Percentiles rank a stretch among this genome's conserved stretches.
These are phyloP conservation scores for Columba livia DNA, from an alignment of 2,113 vertebrate genomes.

Conservation along the genomic window DNA sequence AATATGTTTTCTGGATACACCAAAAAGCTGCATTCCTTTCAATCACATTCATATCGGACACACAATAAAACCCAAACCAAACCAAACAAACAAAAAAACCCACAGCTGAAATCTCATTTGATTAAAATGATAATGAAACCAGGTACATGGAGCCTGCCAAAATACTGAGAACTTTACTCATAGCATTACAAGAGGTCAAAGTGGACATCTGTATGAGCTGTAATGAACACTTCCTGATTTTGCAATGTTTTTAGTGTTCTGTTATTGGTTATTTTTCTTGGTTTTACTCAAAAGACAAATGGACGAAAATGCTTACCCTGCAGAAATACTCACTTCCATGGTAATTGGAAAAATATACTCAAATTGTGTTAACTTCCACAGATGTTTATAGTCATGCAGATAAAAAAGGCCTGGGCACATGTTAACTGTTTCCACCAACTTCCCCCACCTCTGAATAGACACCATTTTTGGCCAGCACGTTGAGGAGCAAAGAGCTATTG, in stretches of 20 bases:
- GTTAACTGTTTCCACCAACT: conserved; percentile 37
- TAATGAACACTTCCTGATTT: conserved; percentile 10
- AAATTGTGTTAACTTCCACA: conserved; percentile 28
- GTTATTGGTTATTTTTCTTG: conserved; percentile 57
- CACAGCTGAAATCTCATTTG: neutral
- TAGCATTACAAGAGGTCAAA: conserved; percentile 13
- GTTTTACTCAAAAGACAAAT: conserved; percentile 56
- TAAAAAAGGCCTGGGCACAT: conserved; percentile 38
- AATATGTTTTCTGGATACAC: neutral
- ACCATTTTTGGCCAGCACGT: neutral
- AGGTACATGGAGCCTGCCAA: neutral
- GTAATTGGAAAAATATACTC: conserved; percentile 60
- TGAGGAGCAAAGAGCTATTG: neutral
- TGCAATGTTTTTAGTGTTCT: conserved; percentile 32
- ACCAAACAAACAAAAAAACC: neutral
- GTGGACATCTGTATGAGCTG: conserved; percentile 28
- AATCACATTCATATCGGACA: neutral
- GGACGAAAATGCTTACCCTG: conserved; percentile 46
- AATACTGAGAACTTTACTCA: neutral
- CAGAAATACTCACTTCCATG: conserved; percentile 42
- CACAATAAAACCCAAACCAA: neutral
- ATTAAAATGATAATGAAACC: neutral
- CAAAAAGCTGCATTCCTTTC: neutral
- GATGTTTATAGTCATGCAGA: conserved; percentile 59
- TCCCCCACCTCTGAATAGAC: neutral